A percentile compares a stretch with the other conserved stretches of the same genome.
Conservation (phyloP, 2,888 invertebrate species). For the Drosophila paranaensis region DNA sequence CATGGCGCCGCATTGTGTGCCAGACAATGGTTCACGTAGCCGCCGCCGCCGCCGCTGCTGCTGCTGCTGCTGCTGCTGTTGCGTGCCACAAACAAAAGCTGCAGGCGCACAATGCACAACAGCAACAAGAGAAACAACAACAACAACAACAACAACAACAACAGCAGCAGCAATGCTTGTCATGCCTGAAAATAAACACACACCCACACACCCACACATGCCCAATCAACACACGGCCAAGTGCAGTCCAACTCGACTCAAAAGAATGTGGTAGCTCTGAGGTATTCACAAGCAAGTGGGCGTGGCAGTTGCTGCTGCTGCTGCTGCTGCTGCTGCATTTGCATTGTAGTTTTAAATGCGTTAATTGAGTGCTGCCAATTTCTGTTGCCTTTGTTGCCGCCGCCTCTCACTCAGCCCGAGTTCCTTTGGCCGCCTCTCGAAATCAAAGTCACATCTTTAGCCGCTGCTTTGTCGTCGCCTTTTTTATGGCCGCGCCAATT, state of each 20-base stretch:
- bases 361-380: slow-evolving; percentile 77
- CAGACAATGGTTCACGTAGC: slow-evolving; percentile 48
- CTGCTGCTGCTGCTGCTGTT: slow-evolving; percentile 34
- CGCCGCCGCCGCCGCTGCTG: slow-evolving; percentile 40
- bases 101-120: slow-evolving; percentile 54
- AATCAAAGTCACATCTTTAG: slow-evolving; percentile 68
- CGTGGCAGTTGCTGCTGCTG: slow-evolving; percentile 38
- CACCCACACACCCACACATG: slow-evolving; percentile 13
- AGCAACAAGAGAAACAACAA: slow-evolving; percentile 16
- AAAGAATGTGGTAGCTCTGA: not conserved
- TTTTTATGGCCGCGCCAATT: slow-evolving; percentile 51
- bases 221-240: slow-evolving; percentile 47
- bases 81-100: slow-evolving; percentile 75
- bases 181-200: slow-evolving; percentile 65
- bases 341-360: slow-evolving; percentile 73
- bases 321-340: slow-evolving; percentile 39
- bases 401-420: slow-evolving; percentile 12
- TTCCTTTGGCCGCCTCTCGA: slow-evolving; percentile 17
- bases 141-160: slow-evolving; percentile 17
- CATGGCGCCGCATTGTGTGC: slow-evolving; percentile 50
- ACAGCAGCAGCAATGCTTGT: slow-evolving; percentile 35
- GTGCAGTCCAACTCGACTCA: slow-evolving; percentile 32
- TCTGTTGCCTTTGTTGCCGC: slow-evolving; percentile 3
- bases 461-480: slow-evolving; percentile 20
- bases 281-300: not conserved